A percentile compares a stretch with the other conserved stretches of the same genome.
phyloP scores from a whole-genome alignment of 2,888 invertebrate species.

The Cheilosia variabilis region DNA sequence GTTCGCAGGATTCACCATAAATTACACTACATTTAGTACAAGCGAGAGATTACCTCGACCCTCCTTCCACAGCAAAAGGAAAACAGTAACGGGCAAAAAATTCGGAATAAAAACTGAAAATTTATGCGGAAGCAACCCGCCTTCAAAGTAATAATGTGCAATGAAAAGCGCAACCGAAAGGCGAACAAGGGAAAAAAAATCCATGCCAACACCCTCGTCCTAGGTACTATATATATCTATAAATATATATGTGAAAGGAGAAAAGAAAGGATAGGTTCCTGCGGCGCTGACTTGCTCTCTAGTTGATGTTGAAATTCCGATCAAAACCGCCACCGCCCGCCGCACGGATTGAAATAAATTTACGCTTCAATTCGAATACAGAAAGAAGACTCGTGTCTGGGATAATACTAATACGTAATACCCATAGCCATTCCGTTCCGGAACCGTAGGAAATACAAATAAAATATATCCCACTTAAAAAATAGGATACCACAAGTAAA shows the following conservation, averaged over 20 bases:
- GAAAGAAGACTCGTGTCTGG: conserved; percentile 4
- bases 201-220: too few species aligned
- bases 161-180: conserved; percentile 28
- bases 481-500: background rate
- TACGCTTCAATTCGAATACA: conserved; percentile 19
- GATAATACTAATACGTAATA: background rate
- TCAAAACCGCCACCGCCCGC: background rate
- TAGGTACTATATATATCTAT: too few species aligned
- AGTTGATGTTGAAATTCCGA: conserved; percentile 12
- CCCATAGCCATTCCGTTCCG: background rate
- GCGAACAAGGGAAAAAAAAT: background rate
- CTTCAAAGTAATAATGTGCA: conserved; percentile 42
- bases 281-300: background rate
- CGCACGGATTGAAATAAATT: conserved; percentile 20
- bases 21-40: conserved; percentile 36
- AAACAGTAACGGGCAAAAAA: background rate
- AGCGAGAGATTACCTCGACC: conserved; percentile 26
- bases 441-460: conserved; percentile 1
- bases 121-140: conserved; percentile 35
- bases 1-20: conserved; percentile 29
- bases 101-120: conserved; percentile 26
- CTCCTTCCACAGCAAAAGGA: background rate
- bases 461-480: conserved; percentile 50
- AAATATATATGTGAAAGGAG: background rate
- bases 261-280: background rate